Conservation (phyloP, 2,797 vertebrate species). For the Petrocephalus schoutedeni region DNA sequence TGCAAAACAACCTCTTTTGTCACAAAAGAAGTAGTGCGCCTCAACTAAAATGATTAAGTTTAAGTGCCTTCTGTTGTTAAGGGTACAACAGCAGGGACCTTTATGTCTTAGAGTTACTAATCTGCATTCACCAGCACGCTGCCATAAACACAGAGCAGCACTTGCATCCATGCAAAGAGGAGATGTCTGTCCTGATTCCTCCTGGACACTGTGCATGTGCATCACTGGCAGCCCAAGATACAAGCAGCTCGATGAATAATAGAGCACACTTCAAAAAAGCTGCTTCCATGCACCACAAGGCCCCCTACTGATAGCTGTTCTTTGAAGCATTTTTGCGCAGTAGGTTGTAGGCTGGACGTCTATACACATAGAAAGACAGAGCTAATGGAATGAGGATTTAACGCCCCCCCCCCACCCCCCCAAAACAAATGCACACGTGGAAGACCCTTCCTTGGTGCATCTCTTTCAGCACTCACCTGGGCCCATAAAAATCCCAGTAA, state of each 20-base stretch:
- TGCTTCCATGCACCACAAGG: not conserved
- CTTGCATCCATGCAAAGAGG: not conserved
- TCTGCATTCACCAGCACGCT: not conserved
- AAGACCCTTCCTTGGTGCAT: not conserved
- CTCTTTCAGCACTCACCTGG: not conserved
- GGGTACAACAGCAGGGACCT: not conserved
- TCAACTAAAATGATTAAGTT: not conserved
- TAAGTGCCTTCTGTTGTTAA: not conserved
- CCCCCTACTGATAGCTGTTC: no score
- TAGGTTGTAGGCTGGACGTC: no score
- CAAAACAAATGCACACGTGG: not conserved
- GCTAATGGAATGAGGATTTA: no score
- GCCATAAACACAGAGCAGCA: not conserved
- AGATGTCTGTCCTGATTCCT: not conserved
- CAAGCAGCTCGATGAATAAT: not conserved
- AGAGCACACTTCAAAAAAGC: not conserved
- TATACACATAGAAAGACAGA: no score
- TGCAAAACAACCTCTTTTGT: not conserved
- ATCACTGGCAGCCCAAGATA: not conserved
- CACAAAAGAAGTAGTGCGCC: not conserved
- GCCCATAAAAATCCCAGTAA: not conserved
- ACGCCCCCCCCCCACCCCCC: no score
- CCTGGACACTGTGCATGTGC: not conserved
- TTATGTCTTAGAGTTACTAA: not conserved
- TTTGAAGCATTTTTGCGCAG: no score